Evolutionary conservation across 30 jellyfish, hydroid and myxozoan genomes (phyloP).

Genomic region (Catostylus mosaicus): DNA sequence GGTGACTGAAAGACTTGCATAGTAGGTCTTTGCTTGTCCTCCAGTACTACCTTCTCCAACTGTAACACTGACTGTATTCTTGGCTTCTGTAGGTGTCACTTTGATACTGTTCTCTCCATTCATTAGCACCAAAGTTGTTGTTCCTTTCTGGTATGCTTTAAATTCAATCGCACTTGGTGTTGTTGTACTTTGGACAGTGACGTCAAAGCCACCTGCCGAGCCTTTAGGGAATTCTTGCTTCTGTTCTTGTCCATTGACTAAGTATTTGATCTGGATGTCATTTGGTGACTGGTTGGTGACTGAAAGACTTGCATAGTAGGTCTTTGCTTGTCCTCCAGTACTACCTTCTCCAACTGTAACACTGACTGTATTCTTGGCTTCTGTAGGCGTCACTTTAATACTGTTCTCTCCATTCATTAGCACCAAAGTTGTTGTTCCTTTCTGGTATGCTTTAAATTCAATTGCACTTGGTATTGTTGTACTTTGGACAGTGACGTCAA

Average conservation of each 20-base stretch:
- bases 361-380: conserved; percentile 17
- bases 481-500: conserved; percentile 18
- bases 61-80: conserved; percentile 12
- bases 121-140: conserved; percentile 43
- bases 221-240: conserved; percentile 42
- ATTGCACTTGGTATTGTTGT: conserved; percentile 16
- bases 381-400: conserved; percentile 39
- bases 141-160: conserved; percentile 69
- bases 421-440: conserved; percentile 23
- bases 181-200: conserved; percentile 24
- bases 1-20: conserved; percentile 63
- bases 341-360: conserved; percentile 34
- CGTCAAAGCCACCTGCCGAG: conserved; percentile 51
- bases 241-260: conserved; percentile 49
- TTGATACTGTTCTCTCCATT: conserved; percentile 43
- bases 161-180: conserved; percentile 74
- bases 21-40: conserved; percentile 45
- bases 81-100: conserved; percentile 53
- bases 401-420: conserved; percentile 26
- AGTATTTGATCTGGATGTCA: conserved; percentile 48
- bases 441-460: conserved; percentile 23
- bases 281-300: conserved; percentile 51
- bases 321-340: conserved; percentile 30
- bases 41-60: conserved; percentile 14
- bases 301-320: conserved; percentile 49